Conservation (phyloP, 2,888 invertebrate species). For the Morpho helenor region DNA sequence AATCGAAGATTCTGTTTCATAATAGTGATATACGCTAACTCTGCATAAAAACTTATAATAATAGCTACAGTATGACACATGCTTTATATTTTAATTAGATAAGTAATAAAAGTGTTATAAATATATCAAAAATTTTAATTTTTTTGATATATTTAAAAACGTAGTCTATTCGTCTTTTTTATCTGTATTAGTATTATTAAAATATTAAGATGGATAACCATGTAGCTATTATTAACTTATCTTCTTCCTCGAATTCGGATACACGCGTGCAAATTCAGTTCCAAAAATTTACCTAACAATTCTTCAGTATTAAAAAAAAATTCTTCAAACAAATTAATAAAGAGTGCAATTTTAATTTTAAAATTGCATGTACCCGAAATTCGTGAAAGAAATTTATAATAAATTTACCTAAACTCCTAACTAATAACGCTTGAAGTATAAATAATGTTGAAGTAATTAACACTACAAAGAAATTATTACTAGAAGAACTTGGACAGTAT, state of each 20-base stretch:
- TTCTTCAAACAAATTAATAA: background rate
- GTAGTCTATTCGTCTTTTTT: too few species aligned
- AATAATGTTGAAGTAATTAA: background rate
- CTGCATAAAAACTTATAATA: conserved; percentile 9
- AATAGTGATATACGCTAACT: background rate
- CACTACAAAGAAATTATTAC: background rate
- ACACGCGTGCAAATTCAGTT: background rate
- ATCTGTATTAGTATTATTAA: background rate
- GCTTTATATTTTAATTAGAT: conserved; percentile 11
- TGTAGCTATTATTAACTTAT: conserved; percentile 1
- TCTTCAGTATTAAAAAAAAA: background rate
- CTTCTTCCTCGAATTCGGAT: conserved; percentile 3
- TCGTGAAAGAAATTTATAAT: background rate
- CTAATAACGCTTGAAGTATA: conserved; percentile 13
- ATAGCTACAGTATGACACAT: conserved; percentile 18
- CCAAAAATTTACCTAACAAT: background rate
- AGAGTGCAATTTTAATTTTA: background rate
- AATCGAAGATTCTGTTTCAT: conserved; percentile 1
- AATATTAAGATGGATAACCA: conserved; percentile 1
- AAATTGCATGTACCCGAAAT: conserved; percentile 3
- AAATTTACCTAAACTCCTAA: conserved; percentile 11
- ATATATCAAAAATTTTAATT: conserved; percentile 9
- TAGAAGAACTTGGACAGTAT: background rate
- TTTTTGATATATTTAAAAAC: too few species aligned
- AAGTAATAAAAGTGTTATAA: conserved; percentile 10